Evolutionary conservation across 30 jellyfish, hydroid and myxozoan genomes (phyloP).

Genomic region (Nemopilema nomurai): DNA sequence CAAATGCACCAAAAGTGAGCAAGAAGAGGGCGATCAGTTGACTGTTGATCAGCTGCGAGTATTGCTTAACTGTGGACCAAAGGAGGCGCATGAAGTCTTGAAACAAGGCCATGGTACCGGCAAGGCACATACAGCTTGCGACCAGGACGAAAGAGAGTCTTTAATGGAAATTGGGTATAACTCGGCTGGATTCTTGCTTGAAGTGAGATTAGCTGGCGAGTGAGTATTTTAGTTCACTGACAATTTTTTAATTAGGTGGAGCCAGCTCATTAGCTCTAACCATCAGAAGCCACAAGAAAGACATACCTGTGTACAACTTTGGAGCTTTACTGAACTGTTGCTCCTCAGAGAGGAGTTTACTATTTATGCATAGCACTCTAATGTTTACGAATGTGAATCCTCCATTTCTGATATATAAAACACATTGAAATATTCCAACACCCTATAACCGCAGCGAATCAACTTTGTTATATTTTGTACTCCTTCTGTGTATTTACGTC

Average conservation of each 20-base stretch:
- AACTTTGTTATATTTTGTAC: no score
- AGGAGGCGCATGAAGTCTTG: conserved; percentile 9
- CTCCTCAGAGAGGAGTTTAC: no score
- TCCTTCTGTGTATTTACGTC: no score
- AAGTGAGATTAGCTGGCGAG: conserved; percentile 5
- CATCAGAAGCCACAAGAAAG: neutral
- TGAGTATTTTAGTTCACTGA: neutral
- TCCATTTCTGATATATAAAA: no score
- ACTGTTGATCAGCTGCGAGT: conserved; percentile 28
- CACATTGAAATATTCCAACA: no score
- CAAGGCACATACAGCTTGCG: neutral
- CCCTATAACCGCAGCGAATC: no score
- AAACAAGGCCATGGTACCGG: neutral
- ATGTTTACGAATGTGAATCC: no score
- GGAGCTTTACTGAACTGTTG: no score
- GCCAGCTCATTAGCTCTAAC: neutral
- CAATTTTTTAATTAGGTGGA: neutral
- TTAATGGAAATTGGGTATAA: neutral
- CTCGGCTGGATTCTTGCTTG: neutral
- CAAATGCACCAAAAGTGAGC: neutral
- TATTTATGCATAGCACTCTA: no score
- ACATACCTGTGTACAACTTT: no score
- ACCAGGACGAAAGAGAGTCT: neutral
- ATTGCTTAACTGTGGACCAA: conserved; percentile 28
- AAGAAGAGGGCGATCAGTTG: neutral